These are phyloP conservation scores for Epinotia ramella DNA, from an alignment of 2,888 invertebrate genomes.

Conservation along the genomic window DNA sequence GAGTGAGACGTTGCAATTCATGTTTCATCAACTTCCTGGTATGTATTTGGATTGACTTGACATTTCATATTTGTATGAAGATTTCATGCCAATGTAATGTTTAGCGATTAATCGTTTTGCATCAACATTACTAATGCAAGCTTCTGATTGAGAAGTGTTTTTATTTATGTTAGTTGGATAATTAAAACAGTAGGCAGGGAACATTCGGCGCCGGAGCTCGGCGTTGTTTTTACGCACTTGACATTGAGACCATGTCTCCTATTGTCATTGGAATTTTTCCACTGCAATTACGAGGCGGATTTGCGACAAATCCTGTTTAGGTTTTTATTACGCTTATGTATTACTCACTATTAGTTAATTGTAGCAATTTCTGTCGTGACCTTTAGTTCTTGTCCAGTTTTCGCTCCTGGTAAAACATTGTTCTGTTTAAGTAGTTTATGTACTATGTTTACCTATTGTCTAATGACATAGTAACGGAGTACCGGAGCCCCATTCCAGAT, in stretches of 20 bases:
- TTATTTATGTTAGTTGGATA: too few relatives aligned
- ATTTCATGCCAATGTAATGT: background rate
- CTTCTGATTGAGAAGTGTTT: too few relatives aligned
- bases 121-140: too few relatives aligned
- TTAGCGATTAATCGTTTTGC: background rate
- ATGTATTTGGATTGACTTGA: conserved; percentile 36
- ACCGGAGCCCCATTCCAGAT: background rate
- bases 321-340: conserved; percentile 57
- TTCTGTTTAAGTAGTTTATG: background rate
- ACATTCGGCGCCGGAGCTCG: background rate
- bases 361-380: conserved; percentile 44
- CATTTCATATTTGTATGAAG: conserved; percentile 4
- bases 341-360: conserved; percentile 47
- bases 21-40: conserved; percentile 12
- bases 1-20: background rate
- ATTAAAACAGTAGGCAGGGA: background rate
- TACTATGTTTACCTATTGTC: background rate
- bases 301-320: conserved; percentile 71
- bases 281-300: conserved; percentile 61
- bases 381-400: conserved; percentile 39
- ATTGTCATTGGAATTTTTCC: conserved; percentile 69
- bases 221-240: conserved; percentile 51
- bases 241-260: conserved; percentile 62
- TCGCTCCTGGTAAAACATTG: conserved; percentile 7
- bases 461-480: background rate